These are phyloP conservation scores for Lysiphlebus fabarum DNA, from an alignment of 1,140 invertebrate species.

Conservation along the genomic window DNA sequence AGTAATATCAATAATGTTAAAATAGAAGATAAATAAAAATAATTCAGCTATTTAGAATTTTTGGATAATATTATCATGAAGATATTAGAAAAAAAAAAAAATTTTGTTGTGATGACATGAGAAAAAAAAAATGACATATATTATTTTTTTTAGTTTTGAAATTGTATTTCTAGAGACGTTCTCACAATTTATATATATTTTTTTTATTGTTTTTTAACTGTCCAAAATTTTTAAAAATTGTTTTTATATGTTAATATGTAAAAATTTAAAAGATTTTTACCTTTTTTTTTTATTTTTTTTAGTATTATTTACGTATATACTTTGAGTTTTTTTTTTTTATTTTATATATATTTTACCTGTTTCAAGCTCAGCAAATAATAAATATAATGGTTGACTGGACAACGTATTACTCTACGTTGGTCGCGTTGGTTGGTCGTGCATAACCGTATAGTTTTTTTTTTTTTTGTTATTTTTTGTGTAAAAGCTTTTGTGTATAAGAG, in stretches of 20 bases:
- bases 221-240: no score
- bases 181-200: no score
- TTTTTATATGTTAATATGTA: background rate
- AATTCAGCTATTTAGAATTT: no score
- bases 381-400: conserved; percentile 35
- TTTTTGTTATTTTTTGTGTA: conserved; percentile 23
- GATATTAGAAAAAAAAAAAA: no score
- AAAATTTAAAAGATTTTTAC: background rate
- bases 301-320: background rate
- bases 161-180: no score
- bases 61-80: no score
- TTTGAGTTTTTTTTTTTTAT: conserved; percentile 6
- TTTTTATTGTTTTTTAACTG: background rate
- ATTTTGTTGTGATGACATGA: no score
- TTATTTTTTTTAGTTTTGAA: no score
- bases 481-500: background rate
- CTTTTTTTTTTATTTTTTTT: conserved; percentile 12
- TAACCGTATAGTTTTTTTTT: conserved; percentile 33
- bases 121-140: no score
- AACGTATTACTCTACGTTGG: conserved; percentile 35
- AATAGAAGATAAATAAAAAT: no score
- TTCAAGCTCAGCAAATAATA: conserved; percentile 29
- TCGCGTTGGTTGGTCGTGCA: conserved; percentile 24
- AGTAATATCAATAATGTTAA: no score
- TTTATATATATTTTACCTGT: conserved; percentile 19